A percentile compares a stretch with the other conserved stretches of the same genome.
phyloP scores from a whole-genome alignment of 1,140 invertebrate species.

The Drosophila tani region DNA sequence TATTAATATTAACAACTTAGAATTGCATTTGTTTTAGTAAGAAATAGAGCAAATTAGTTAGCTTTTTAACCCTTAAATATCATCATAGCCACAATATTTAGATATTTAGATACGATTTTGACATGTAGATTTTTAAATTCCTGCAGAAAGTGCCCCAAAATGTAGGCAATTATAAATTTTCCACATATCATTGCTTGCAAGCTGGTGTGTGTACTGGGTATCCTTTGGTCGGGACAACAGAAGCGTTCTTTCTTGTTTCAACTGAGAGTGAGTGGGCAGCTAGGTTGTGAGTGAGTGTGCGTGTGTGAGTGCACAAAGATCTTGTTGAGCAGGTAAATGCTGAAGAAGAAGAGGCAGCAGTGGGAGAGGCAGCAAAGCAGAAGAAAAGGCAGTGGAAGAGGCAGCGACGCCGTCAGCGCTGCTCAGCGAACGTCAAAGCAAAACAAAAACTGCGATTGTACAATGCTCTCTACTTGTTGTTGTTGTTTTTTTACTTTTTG shows the following conservation, averaged over 20 bases:
- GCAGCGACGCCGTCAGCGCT: constrained; percentile 46
- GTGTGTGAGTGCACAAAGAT: constrained; percentile 69
- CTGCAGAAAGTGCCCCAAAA: neutral
- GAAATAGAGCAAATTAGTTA: too few species aligned
- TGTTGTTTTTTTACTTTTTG: constrained; percentile 36
- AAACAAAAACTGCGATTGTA: constrained; percentile 79
- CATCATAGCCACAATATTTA: too few species aligned
- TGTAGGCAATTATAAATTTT: neutral
- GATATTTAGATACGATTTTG: too few species aligned
- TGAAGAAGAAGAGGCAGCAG: constrained; percentile 31
- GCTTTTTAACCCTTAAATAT: too few species aligned
- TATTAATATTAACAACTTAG: too few species aligned
- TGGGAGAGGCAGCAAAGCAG: constrained; percentile 7
- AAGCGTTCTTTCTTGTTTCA: constrained; percentile 17
- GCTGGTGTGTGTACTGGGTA: constrained; percentile 8
- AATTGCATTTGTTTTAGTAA: too few species aligned
- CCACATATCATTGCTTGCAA: too few species aligned
- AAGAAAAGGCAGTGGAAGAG: constrained; percentile 24
- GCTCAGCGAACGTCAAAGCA: constrained; percentile 72
- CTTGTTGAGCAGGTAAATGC: constrained; percentile 75
- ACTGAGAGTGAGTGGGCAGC: constrained; percentile 61
- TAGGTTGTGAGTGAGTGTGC: constrained; percentile 21
- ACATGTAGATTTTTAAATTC: too few species aligned
- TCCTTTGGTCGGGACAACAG: neutral
- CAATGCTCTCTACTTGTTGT: constrained; percentile 40